Base-by-base conservation (phyloP, 1,140 invertebrate species). In the Anadara kagoshimensis region DNA sequence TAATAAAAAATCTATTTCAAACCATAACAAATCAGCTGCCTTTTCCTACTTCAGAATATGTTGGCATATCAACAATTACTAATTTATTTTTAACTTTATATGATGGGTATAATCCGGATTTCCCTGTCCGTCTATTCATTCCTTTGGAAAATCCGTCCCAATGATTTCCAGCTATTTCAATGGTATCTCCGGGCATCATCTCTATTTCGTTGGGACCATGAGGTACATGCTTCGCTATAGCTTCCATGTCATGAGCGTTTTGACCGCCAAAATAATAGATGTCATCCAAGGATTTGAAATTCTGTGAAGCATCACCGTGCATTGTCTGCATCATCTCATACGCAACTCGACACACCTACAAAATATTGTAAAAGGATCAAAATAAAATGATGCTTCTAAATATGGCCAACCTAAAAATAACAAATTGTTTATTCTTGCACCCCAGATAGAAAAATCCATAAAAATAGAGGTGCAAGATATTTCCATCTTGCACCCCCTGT, bases 181-280 rank as follows among this genome's bases (percentile, higher is more conserved):
- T 92, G 3, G 94, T 85, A 88, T 99, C 97, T 3, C 96, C 96
- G 2, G 92, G 90, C 69, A 89, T 87, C 41, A 98, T 84, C 70
- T 93, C 92, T 69, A 97, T 92, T 89, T 97, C 95, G 26, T 92
- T 92, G 22, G 89, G 85, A 51, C 64, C 69, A 78, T 91, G 90
- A 3, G 93, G 91, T 51, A 91, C 90, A 84, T 97, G 95, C 63
- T 92, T 89, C 73, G 94, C 90, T 10, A 96, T 91, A 0, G 93
- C 96, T 24, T 93, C 88, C 53, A 95, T 92, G 83, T 96, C 94
- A 88, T 98, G 95, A 26, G 94, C 92, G 89, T 94, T 95, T 91
- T 98, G 97, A 1, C 97, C 97, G n/a, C 97, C 97, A 88, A 96
- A 98, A 89, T 99, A 99, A 90, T 98, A 99, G 81, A 98, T 95